Evolutionary conservation across 2,888 invertebrate genomes (phyloP), one percentile per base, ranked within the genome.

Genomic region (Megastigmus dorsalis): DNA sequence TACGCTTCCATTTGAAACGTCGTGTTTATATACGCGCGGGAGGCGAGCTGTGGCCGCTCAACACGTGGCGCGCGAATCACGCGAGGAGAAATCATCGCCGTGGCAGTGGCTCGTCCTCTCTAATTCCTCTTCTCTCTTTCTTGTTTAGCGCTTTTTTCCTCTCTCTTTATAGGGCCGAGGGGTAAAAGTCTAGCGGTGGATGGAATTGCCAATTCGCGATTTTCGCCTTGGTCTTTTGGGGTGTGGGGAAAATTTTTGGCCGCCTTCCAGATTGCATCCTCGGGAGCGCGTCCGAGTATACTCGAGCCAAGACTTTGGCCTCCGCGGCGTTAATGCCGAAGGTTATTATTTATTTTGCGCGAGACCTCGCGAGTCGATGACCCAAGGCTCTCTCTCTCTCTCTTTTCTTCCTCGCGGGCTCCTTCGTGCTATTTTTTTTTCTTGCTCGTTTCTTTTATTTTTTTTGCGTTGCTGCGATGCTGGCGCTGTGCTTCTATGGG

Each of bases 121-220:
- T 26, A 26, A 28, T 13, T 26, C n/a, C 28, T 3, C 23, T 18
- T 36, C 41, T n/a, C n/a, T 1, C 36, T 55, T 38, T 59, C n/a
- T 41, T 41, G 10, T 18, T 38, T n/a, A 15, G 30, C 33, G 33
- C 15, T 13, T 15, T 18, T 38, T 54, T 9, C 26, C 6, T 52
- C 28, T 1, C 20, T n/a, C 30, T 5, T 33, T 33, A 3, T 1
- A 1, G 10, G 1, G 15, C n/a, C n/a, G n/a, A n/a, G n/a, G n/a
- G n/a, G n/a, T n/a, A 45, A 67, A 67, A 68, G 18, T 50, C 67
- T 15, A 10, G 43, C 33, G 18, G n/a, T n/a, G n/a, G n/a, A n/a
- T n/a, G n/a, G n/a, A 18, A 54, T n/a, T n/a, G 62, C 50, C 65
- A 59, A 72, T 72, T 72, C 62, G 33, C 50, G 30, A 65, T 72